Evolutionary conservation across 2,888 invertebrate species (phyloP), one percentile per base, ranked within the genome.

Genomic region (Mimumesa dahlbomi): DNA sequence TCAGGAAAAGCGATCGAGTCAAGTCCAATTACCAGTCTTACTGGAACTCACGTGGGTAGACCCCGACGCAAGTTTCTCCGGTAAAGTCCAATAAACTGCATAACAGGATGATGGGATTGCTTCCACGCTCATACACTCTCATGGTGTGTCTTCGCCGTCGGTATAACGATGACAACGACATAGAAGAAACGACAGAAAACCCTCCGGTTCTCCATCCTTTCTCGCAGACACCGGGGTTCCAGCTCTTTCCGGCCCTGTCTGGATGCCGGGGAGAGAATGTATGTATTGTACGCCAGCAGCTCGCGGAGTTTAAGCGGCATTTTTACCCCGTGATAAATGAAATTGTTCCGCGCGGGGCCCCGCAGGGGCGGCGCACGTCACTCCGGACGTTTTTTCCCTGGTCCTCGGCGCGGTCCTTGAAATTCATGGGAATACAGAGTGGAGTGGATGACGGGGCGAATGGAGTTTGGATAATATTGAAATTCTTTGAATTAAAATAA

Each of bases 241-340:
- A 18, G 48, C 25, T 52, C 46, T 11, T 48, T 42, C 25, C 29
- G 13, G 9, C 40, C 38, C 22, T 42, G 11, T 34, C 67, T 62
- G 67, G 59, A 64, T 61, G 53, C 31, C 42, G 43, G 31, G 57
- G 49, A 78, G 84, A n/a, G n/a, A n/a, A n/a, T n/a, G n/a, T n/a
- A 79, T 76, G 73, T 81, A 82, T 69, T 72, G 77, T 72, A 68
- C 66, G 56, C 77, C 72, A 74, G n/a, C n/a, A n/a, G 76, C 70
- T 78, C 52, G 66, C 73, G 43, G 77, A 82, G 80, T 83, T 85
- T 82, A 84, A 81, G 81, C 80, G 75, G 76, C 78, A 85, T 87
- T 86, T 87, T 85, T 85, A n/a, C n/a, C 84, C 79, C 78, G 71
- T 85, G 86, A 85, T 85, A 86, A 87, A 87, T 87, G 86, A 87